Evolutionary conservation across 2,113 vertebrate genomes (phyloP).

Genomic region (Cryptotis parvus): DNA sequence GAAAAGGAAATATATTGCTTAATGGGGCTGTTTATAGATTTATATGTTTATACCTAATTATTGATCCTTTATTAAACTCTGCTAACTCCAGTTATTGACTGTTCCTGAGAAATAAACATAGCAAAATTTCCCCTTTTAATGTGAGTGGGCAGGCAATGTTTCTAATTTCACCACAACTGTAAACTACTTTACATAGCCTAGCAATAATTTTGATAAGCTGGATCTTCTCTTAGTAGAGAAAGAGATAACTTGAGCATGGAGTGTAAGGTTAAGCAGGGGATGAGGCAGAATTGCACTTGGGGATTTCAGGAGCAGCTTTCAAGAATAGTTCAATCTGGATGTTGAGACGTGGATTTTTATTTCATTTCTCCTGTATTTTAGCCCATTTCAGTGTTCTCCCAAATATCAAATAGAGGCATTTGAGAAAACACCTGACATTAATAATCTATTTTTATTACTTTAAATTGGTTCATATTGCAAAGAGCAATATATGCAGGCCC

Average conservation of each 20-base stretch:
- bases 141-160: not conserved
- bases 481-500: not conserved
- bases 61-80: not conserved
- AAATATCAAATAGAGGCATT: not conserved
- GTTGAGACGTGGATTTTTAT: not conserved
- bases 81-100: not conserved
- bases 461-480: not conserved
- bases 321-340: not conserved
- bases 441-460: constrained; percentile 49
- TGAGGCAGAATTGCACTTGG: rapidly evolving
- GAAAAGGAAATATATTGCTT: not conserved
- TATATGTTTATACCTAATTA: not conserved
- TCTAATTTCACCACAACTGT: constrained; percentile 4
- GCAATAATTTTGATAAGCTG: not conserved
- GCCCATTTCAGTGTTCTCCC: not conserved
- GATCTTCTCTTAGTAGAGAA: not conserved
- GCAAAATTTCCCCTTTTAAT: not conserved
- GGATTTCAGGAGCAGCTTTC: not conserved
- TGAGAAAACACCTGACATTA: not conserved
- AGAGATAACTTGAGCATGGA: not conserved
- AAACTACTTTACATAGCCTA: not conserved
- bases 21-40: not conserved
- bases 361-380: not conserved
- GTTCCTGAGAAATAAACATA: not conserved
- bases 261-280: not conserved